Conservation (phyloP, 2,797 vertebrate species). For the Gymnoscopelus braueri region DNA sequence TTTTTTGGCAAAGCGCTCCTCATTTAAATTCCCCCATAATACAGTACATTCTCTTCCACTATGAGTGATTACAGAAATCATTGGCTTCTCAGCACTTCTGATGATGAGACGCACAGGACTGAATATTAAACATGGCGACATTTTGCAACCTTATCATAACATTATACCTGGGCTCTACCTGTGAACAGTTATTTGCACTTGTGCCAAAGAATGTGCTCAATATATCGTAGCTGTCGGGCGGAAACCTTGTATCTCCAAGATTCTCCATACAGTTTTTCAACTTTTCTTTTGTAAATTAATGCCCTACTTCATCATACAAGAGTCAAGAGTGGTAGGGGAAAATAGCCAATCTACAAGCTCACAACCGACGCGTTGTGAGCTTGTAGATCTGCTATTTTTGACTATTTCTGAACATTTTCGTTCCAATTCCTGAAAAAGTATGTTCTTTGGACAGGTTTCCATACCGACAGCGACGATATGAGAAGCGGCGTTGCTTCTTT, state of each 20-base stretch:
- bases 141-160: slow-evolving; percentile 28
- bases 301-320: too few species aligned
- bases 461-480: slow-evolving; percentile 5
- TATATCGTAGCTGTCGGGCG: neutral
- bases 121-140: neutral
- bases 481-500: slow-evolving; percentile 44
- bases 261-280: too few species aligned
- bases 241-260: too few species aligned
- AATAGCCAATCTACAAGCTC: too few species aligned
- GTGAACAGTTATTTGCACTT: slow-evolving; percentile 16
- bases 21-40: neutral
- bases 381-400: too few species aligned
- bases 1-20: neutral
- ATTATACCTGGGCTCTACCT: neutral
- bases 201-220: slow-evolving; percentile 31
- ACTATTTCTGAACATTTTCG: too few species aligned
- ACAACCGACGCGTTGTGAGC: too few species aligned
- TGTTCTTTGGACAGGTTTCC: too few species aligned
- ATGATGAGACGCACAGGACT: neutral
- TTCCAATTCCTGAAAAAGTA: too few species aligned
- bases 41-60: neutral
- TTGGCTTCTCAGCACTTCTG: neutral
- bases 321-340: too few species aligned
- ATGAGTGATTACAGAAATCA: neutral
- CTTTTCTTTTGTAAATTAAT: too few species aligned